These are phyloP conservation scores for Eilema caniola DNA, from an alignment of 2,888 invertebrate genomes.

Conservation along the genomic window DNA sequence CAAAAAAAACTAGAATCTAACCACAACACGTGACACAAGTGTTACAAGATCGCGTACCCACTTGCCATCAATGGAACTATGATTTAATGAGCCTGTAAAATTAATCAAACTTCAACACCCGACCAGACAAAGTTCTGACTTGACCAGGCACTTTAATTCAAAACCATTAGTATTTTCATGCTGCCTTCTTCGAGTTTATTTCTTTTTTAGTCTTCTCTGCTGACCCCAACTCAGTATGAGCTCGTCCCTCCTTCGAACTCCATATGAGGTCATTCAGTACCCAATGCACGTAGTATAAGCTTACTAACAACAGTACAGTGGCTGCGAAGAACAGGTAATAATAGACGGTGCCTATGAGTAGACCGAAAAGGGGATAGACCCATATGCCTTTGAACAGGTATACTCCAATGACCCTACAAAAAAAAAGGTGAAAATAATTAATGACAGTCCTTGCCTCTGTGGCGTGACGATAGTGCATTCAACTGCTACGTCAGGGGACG, in stretches of 20 bases:
- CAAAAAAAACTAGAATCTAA: background rate
- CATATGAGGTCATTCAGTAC: conserved; percentile 29
- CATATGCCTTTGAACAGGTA: conserved; percentile 34
- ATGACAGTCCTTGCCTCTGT: no score
- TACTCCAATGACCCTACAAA: conserved; percentile 41
- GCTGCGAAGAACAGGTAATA: conserved; percentile 25
- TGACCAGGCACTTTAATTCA: background rate
- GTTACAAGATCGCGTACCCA: no score
- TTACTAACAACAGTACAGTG: background rate
- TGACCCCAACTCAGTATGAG: background rate
- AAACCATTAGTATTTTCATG: background rate
- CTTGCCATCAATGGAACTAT: background rate
- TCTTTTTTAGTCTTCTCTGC: background rate
- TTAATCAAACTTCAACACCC: background rate
- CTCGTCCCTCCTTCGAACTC: background rate
- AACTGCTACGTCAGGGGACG: no score
- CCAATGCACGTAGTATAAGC: conserved; percentile 41
- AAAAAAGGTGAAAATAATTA: no score
- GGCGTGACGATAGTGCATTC: no score
- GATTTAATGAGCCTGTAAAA: background rate
- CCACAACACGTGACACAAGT: background rate
- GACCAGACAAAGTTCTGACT: background rate
- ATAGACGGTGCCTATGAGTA: conserved; percentile 22
- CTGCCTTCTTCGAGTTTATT: background rate
- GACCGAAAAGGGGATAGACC: conserved; percentile 47